Conservation (phyloP, 92 coral and sea anemone genomes). For the Epizoanthus rinbou region DNA sequence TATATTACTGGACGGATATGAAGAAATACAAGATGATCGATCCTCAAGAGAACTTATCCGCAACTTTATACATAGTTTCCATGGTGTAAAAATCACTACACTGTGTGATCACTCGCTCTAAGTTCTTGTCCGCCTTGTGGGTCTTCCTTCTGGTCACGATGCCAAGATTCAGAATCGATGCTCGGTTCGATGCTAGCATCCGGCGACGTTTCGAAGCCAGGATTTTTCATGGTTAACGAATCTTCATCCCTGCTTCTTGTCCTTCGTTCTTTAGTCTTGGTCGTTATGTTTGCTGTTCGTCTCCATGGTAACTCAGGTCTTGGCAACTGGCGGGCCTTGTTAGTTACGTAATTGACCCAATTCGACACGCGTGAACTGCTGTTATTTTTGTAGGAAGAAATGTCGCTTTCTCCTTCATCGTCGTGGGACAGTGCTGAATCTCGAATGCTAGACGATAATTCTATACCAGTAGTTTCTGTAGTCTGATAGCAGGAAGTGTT, state of each 20-base stretch:
- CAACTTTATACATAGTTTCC: no score
- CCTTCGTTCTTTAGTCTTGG: neutral
- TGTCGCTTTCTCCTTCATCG: neutral
- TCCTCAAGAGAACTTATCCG: no score
- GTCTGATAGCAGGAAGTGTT: neutral
- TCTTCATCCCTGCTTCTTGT: no score
- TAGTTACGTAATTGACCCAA: neutral
- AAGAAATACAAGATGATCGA: no score
- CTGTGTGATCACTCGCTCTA: neutral
- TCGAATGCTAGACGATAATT: slow-evolving; percentile 4
- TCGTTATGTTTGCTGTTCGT: slow-evolving; percentile 27
- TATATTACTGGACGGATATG: no score
- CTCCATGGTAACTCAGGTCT: slow-evolving; percentile 20
- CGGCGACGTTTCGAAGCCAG: neutral
- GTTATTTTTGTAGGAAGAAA: neutral
- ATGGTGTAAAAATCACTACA: neutral
- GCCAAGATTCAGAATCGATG: neutral
- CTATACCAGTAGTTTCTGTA: slow-evolving; percentile 26
- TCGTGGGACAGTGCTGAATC: slow-evolving; percentile 1
- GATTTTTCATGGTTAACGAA: neutral
- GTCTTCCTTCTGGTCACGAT: neutral
- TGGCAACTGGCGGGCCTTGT: neutral
- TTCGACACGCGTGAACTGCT: neutral
- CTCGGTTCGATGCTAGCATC: neutral
- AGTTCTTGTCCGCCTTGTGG: neutral